These are phyloP conservation scores for Prunella himalayana DNA, from an alignment of 2,113 vertebrate genomes.

Conservation along the genomic window DNA sequence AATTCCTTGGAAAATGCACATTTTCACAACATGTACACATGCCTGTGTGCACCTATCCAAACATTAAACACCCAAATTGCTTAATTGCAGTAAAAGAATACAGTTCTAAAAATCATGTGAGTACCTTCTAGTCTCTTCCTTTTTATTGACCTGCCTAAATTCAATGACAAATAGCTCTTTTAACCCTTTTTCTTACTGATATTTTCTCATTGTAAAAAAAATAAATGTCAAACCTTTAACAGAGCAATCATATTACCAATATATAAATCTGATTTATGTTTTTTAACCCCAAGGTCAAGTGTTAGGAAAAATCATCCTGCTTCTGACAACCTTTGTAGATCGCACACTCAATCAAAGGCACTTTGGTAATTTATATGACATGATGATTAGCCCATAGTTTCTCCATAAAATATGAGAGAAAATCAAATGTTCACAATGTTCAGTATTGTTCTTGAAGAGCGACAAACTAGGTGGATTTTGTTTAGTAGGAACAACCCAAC, in stretches of 20 bases:
- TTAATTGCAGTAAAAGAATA: neutral
- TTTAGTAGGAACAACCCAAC: neutral
- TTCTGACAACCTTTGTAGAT: neutral
- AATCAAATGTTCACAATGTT: neutral
- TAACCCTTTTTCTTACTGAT: neutral
- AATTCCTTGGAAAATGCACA: neutral
- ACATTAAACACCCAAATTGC: neutral
- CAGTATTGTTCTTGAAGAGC: neutral
- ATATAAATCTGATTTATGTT: constrained; percentile 5
- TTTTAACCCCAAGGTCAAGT: constrained; percentile 18
- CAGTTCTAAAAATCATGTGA: neutral
- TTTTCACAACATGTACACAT: neutral
- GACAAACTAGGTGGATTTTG: neutral
- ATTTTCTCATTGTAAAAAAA: constrained; percentile 12
- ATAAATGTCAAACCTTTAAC: constrained; percentile 47
- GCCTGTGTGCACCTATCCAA: neutral
- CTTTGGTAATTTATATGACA: neutral
- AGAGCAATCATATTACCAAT: constrained; percentile 4
- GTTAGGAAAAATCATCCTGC: neutral
- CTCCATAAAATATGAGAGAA: neutral
- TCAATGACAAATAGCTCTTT: neutral
- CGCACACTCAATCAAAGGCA: neutral
- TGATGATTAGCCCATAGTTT: neutral
- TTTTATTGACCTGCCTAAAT: neutral
- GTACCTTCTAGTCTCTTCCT: neutral